These are phyloP conservation scores for Meda fulgida DNA, from an alignment of 2,797 vertebrate species.

Conservation along the genomic window DNA sequence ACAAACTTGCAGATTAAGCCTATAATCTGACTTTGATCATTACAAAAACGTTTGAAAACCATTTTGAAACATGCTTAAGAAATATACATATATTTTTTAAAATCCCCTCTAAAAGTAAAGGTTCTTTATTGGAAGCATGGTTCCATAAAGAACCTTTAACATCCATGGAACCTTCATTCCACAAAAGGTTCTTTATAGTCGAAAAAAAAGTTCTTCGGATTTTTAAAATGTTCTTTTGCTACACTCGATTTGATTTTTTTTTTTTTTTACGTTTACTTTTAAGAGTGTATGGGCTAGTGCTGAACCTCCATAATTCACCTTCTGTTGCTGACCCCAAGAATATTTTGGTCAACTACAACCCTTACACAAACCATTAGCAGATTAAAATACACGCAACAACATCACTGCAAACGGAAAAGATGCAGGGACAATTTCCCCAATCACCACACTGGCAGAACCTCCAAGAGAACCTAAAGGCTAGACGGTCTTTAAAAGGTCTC, in stretches of 20 bases:
- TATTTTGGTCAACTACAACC: slow-evolving; percentile 3
- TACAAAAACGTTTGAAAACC: background rate
- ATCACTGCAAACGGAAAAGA: too few species aligned
- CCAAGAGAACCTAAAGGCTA: background rate
- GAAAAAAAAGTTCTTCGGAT: accelerated
- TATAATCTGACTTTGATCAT: background rate
- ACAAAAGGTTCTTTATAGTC: background rate
- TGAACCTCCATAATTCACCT: slow-evolving; percentile 62
- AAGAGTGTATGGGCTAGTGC: background rate
- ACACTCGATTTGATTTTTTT: background rate
- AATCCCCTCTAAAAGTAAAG: background rate
- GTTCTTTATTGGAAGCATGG: background rate
- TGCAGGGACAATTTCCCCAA: background rate
- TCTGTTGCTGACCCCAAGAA: slow-evolving; percentile 65
- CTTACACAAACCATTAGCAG: background rate
- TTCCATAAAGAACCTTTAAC: background rate
- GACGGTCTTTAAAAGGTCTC: background rate
- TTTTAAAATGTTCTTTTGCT: background rate
- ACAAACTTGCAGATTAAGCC: background rate
- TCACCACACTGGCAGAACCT: background rate
- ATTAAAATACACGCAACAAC: background rate
- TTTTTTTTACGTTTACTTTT: background rate
- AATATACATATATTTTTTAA: too few species aligned
- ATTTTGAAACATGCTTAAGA: background rate
- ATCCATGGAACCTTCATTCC: background rate